Base-by-base conservation (phyloP, 2,113 vertebrate species). In the Epinephelus moara region DNA sequence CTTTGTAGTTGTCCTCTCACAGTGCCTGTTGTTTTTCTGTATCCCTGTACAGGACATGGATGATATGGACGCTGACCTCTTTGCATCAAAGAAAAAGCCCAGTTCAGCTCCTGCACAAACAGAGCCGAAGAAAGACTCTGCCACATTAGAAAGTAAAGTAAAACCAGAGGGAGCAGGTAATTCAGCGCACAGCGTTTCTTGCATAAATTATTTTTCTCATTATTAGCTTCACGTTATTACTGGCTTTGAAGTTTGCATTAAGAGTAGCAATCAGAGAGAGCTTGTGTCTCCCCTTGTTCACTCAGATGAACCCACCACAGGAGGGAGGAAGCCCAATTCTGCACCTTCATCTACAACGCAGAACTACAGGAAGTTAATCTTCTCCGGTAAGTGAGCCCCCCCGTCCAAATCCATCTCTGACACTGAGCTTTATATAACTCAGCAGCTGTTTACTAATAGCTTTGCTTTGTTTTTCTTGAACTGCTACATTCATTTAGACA, bases 61-160 rank as follows among this genome's bases (percentile, higher is more conserved):
- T 0, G 95, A 96, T 37, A 93, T 97, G 96, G 97, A 97, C 4
- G 95, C 94, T 5, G 95, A 97, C 21, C 91, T 97, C 56, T 94
- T 98, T 71, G 85, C 93, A 55, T 88, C 92, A 40, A 93, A 90
- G 40, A 95, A 90, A 82, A 97, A 95, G 79, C 81, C 91, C 9
- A 86, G 74, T 30, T 92, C 86, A 4, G 84, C 93, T 23, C 92
- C 93, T 1, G 74, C 75, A 64, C 94, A 91, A 87, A 93, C 76
- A 56, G 72, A 50, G n/a, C 55, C 66, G 64, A 90, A 75, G 72
- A 80, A 27, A 79, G 77, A 87, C 10, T 82, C 84, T 15, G 6
- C 87, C 23, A 40, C 50, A 6, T 27, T 82, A 30, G 66, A 37
- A 56, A 72, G 70, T 2, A 66, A 70, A 59, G 62, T 23, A 21